Base-by-base conservation (phyloP, 1,140 invertebrate species). In the Brachionus calyciflorus region DNA sequence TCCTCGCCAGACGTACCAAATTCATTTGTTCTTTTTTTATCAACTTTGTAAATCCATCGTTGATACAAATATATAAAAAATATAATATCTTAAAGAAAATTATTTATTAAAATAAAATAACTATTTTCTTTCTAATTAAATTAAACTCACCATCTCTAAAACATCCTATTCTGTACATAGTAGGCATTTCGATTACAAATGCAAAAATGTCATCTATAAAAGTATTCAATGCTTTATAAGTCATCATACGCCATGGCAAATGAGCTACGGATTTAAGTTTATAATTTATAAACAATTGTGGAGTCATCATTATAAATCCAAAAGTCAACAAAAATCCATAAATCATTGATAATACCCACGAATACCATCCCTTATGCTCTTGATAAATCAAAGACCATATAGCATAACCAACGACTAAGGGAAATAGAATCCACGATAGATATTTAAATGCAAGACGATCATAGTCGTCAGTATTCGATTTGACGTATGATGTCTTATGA, bases 271-370 rank as follows among this genome's bases (percentile, higher is more conserved):
- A 98, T 83, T 99, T 98, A 51, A 99, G 83, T 86, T 99, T 99
- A 84, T 99, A 99, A 85, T 99, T 99, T 78, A 99, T 99, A 82
- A 99, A 99, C 51, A 99, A 84, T 83, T 98, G 96, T 7, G 96
- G 96, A 4, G 96, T 99, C 96, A 99, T 99, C 93, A 98, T 96
- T 63, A 99, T 99, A 82, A 99, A 99, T 70, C 96, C 97, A 86
- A 99, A 99, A 5, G 94, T 99, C 48, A 99, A 86, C 21, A 99
- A 86, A 85, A 98, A 99, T 75, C 97, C 96, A 86, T 99, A 99
- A 12, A 98, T 88, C 93, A 97, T 83, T 88, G 91, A 91, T 0
- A 98, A 87, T 14, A 96, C 87, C 84, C 87, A 91, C 4, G 89
- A 90, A 83, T 98, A 98, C 96, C 96, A 99, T 79, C 97, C 95